phyloP scores from a whole-genome alignment of 2,113 vertebrate genomes.

The Nothobranchius furzeri region DNA sequence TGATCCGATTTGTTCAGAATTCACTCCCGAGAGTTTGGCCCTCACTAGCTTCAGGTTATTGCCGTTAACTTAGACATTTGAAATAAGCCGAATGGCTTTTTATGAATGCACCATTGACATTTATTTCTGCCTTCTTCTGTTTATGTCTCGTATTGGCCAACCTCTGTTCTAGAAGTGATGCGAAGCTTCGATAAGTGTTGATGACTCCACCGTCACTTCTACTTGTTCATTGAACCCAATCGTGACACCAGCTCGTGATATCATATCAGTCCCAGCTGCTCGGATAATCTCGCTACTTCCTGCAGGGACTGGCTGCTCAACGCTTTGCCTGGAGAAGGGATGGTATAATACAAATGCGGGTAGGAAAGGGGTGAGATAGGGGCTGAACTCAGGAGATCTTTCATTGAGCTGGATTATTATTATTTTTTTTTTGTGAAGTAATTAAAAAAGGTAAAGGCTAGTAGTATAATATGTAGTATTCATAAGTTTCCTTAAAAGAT shows the following conservation, averaged over 20 bases:
- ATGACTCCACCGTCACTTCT: constrained; percentile 45
- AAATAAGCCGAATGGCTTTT: constrained; percentile 4
- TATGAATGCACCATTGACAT: constrained; percentile 15
- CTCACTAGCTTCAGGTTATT: too few species aligned
- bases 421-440: too few species aligned
- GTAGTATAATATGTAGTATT: neutral
- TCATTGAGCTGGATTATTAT: neutral
- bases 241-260: constrained; percentile 52
- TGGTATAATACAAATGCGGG: constrained; percentile 8
- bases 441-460: too few species aligned
- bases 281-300: constrained; percentile 64
- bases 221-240: constrained; percentile 62
- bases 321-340: constrained; percentile 19
- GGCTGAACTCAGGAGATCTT: constrained; percentile 28
- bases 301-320: constrained; percentile 47
- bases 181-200: constrained; percentile 47
- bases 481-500: constrained; percentile 4
- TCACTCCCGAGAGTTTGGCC: too few species aligned
- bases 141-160: constrained; percentile 51
- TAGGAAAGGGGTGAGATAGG: constrained; percentile 15
- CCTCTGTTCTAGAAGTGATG: constrained; percentile 57
- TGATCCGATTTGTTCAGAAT: too few species aligned
- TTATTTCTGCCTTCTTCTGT: constrained; percentile 30
- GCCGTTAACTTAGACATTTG: too few species aligned
- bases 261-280: constrained; percentile 64